Percentiles rank a stretch among this genome's conserved stretches.
Evolutionary conservation across 2,797 vertebrate genomes (phyloP).

Genomic region (Kryptolebias ocellatus): DNA sequence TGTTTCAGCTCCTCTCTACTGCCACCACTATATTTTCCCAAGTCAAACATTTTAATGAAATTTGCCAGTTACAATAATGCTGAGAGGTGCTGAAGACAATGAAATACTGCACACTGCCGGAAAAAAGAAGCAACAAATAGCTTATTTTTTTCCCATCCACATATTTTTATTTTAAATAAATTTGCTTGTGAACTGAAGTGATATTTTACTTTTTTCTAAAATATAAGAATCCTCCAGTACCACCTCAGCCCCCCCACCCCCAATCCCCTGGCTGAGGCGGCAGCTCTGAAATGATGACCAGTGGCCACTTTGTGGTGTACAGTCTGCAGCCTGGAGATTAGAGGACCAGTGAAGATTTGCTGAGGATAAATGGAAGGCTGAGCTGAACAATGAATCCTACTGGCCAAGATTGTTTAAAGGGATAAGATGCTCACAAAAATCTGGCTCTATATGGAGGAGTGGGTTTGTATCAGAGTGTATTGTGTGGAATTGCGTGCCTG

Average conservation of each 20-base stretch:
- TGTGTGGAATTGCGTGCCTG: slow-evolving; percentile 25
- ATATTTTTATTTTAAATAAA: neutral
- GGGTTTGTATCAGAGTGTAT: slow-evolving; percentile 32
- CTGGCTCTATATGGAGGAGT: slow-evolving; percentile 42
- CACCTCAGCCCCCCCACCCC: neutral
- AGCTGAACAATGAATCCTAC: slow-evolving; percentile 69
- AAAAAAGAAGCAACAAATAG: no score
- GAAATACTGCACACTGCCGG: neutral
- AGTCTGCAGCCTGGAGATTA: slow-evolving; percentile 65
- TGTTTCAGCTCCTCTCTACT: neutral
- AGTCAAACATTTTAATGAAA: neutral
- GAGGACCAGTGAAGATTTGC: slow-evolving; percentile 58
- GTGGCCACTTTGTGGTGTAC: slow-evolving; percentile 37
- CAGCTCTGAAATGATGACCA: slow-evolving; percentile 25
- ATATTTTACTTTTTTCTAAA: slow-evolving; percentile 9
- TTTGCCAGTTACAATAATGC: neutral
- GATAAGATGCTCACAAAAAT: slow-evolving; percentile 69
- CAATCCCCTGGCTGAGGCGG: neutral
- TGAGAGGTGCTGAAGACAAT: neutral
- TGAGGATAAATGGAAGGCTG: slow-evolving; percentile 68
- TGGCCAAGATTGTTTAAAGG: slow-evolving; percentile 70
- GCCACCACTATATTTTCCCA: neutral
- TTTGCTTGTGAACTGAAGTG: neutral
- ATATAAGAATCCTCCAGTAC: neutral
- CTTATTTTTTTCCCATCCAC: no score